Conservation (phyloP, 2,113 vertebrate species). For the Herpetotheres cachinnans region DNA sequence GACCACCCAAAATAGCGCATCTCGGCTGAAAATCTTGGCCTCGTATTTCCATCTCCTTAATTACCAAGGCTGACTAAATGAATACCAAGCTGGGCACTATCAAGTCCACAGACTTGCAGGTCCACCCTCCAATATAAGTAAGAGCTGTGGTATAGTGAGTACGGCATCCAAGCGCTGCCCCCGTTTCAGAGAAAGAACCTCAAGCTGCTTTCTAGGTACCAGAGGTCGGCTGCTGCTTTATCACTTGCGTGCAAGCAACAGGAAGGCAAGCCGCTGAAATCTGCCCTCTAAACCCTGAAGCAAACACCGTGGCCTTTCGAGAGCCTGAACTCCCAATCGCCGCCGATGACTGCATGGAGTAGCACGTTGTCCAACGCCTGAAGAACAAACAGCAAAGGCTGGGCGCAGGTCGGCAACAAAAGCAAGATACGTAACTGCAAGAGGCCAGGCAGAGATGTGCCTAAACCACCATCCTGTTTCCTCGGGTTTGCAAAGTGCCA, state of each 20-base stretch:
- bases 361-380: neutral
- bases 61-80: neutral
- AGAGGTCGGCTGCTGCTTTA: neutral
- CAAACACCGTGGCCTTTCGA: neutral
- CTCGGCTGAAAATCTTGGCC: neutral
- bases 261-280: neutral
- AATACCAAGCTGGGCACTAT: neutral
- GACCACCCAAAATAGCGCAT: neutral
- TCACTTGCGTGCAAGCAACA: neutral
- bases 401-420: neutral
- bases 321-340: neutral
- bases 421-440: neutral
- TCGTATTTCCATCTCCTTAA: neutral
- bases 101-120: neutral
- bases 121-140: neutral
- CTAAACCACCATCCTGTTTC: neutral
- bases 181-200: neutral
- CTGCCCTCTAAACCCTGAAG: neutral
- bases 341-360: fast-evolving
- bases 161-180: neutral
- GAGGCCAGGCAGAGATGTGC: neutral
- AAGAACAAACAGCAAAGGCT: neutral
- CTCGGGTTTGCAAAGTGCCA: neutral
- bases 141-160: neutral
- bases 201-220: neutral